Conservation (phyloP, 2,888 invertebrate species). For the Euplexia lucipara region DNA sequence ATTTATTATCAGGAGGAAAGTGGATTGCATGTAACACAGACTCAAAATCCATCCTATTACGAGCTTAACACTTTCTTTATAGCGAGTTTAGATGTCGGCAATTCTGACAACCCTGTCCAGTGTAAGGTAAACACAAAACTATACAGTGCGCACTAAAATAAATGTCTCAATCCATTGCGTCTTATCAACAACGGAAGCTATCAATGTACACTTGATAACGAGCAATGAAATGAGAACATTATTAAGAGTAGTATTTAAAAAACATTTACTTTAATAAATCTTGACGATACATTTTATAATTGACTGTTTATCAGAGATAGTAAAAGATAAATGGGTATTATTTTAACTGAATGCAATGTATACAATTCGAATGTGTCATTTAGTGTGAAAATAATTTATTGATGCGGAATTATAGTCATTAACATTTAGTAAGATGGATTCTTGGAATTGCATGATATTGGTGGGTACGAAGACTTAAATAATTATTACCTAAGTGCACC, state of each 20-base stretch:
- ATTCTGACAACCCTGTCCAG: constrained; percentile 44
- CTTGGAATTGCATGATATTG: constrained; percentile 10
- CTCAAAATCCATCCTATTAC: too few species aligned
- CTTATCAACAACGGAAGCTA: constrained; percentile 40
- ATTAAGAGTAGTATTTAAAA: constrained; percentile 10
- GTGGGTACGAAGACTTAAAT: not conserved
- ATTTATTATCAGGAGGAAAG: too few species aligned
- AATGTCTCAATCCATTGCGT: constrained; percentile 46
- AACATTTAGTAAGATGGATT: constrained; percentile 15
- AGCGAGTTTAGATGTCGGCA: too few species aligned
- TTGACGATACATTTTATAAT: constrained; percentile 50
- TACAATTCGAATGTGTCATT: constrained; percentile 54
- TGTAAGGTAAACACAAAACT: constrained; percentile 38
- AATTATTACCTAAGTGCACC: too few species aligned
- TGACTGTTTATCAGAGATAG: constrained; percentile 69
- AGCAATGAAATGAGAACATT: constrained; percentile 41
- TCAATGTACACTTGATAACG: constrained; percentile 42
- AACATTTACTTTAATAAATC: constrained; percentile 51
- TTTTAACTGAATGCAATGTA: constrained; percentile 72
- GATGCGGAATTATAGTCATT: constrained; percentile 37
- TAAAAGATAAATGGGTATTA: constrained; percentile 77
- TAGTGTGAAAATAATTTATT: constrained; percentile 44
- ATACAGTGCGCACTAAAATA: constrained; percentile 42
- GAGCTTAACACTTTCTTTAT: too few species aligned
- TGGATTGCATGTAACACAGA: too few species aligned